Evolutionary conservation across 2,113 vertebrate genomes (phyloP).

Genomic region (Archocentrus centrarchus): DNA sequence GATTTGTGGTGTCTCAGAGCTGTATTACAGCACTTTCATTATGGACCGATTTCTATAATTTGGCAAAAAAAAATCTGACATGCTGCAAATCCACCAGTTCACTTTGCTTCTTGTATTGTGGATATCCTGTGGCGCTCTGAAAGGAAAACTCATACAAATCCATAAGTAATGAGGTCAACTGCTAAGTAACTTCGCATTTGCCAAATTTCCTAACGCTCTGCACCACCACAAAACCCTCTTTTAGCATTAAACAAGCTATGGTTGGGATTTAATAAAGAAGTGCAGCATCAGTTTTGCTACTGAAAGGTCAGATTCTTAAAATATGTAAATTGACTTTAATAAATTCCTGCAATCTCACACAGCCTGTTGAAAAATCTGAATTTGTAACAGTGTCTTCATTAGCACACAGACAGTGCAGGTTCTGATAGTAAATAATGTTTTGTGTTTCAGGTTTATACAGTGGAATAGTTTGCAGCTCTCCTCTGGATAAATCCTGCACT

Average conservation of each 20-base stretch:
- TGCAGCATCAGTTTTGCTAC: not conserved
- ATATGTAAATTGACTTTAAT: not conserved
- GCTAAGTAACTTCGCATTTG: not conserved
- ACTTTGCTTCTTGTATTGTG: not conserved
- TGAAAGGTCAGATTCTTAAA: not conserved
- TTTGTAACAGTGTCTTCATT: not conserved
- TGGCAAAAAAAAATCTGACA: not conserved
- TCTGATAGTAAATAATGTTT: not conserved
- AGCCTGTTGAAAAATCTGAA: fast-evolving
- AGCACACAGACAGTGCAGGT: not conserved
- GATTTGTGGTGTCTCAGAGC: not conserved
- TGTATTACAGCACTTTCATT: not conserved
- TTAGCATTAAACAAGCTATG: not conserved
- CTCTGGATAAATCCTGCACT: not conserved
- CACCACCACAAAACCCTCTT: not conserved
- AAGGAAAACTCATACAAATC: not conserved
- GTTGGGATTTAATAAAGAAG: not conserved
- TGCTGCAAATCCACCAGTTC: not conserved
- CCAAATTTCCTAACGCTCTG: not conserved
- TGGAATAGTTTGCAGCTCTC: not conserved
- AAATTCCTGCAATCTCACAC: not conserved
- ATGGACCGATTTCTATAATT: not conserved
- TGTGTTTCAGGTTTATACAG: not conserved
- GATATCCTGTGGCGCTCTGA: not conserved
- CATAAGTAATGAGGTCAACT: not conserved